These are phyloP conservation scores for Tychaedon coryphoeus DNA, from an alignment of 2,113 vertebrate genomes.

Conservation along the genomic window DNA sequence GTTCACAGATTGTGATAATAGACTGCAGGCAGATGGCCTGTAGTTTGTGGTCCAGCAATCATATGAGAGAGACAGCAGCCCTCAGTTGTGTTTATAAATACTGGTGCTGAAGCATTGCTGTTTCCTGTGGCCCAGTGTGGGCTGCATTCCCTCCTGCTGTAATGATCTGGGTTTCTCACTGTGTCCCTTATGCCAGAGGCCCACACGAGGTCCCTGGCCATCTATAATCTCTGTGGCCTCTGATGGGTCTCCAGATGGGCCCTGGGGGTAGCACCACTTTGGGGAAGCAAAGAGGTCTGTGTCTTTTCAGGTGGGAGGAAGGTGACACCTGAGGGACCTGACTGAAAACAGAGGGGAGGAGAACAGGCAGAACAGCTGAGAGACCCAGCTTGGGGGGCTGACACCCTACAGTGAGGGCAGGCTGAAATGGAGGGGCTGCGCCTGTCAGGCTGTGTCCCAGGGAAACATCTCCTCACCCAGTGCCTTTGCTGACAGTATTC, in stretches of 20 bases:
- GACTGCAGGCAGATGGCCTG: not conserved
- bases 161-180: not conserved
- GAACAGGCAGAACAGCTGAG: not conserved
- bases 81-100: not conserved
- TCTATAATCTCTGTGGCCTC: not conserved
- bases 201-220: not conserved
- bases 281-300: not conserved
- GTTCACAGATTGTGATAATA: conserved; percentile 39
- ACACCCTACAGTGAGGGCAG: not conserved
- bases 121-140: not conserved
- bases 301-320: not conserved
- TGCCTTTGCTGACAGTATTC: rapidly evolving
- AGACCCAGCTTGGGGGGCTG: rapidly evolving
- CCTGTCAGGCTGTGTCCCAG: not conserved
- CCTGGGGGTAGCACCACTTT: not conserved
- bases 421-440: not conserved
- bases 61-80: not conserved
- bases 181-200: not conserved
- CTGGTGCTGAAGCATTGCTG: not conserved
- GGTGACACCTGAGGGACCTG: not conserved
- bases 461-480: no score
- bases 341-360: not conserved
- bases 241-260: not conserved
- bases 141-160: not conserved
- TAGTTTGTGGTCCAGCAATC: conserved; percentile 38